These are phyloP conservation scores for Epinephelus moara DNA, from an alignment of 2,113 vertebrate species.

Conservation along the genomic window DNA sequence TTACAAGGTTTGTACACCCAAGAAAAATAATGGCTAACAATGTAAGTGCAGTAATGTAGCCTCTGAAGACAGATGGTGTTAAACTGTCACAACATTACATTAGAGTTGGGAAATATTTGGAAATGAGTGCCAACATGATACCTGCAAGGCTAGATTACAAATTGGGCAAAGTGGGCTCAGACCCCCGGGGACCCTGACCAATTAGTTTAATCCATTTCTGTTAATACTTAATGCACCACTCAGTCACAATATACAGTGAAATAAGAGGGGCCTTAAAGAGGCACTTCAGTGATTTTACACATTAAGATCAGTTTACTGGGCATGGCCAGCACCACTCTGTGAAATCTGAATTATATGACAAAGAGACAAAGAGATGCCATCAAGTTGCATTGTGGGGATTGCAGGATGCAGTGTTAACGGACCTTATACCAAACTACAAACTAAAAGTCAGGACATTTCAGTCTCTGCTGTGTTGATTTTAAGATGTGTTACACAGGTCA, in stretches of 20 bases:
- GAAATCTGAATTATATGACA: neutral
- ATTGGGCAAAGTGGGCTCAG: neutral
- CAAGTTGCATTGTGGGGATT: neutral
- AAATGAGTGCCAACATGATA: neutral
- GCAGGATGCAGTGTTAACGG: neutral
- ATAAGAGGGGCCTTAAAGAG: neutral
- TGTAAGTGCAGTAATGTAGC: neutral
- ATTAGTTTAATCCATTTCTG: neutral
- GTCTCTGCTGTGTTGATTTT: neutral
- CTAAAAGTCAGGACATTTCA: neutral
- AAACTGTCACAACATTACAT: neutral
- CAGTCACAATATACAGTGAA: neutral
- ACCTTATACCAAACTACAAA: no score
- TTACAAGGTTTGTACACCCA: neutral
- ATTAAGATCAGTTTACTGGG: neutral
- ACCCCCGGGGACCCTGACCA: neutral
- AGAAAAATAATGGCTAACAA: neutral
- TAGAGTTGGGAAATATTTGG: neutral
- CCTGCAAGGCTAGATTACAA: neutral
- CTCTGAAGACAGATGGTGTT: neutral
- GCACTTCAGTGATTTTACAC: neutral
- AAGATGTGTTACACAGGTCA: no score
- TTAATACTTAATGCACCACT: neutral
- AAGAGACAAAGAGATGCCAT: no score
- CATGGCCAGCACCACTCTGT: neutral